These are phyloP conservation scores for Neodiprion virginianus DNA, from an alignment of 1,140 invertebrate species.

Conservation along the genomic window DNA sequence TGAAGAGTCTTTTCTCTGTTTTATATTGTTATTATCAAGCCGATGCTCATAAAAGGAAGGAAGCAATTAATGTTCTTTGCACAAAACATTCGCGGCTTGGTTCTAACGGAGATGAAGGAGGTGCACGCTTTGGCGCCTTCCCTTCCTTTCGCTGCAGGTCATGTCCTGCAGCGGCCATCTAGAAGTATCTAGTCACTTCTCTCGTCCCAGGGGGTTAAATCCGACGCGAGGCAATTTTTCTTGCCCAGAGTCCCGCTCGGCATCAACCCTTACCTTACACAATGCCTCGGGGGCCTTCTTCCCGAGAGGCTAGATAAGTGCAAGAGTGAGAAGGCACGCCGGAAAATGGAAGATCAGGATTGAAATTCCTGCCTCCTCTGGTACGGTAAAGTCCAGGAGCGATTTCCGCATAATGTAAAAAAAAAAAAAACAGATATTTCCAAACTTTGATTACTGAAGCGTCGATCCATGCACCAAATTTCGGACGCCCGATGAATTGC, in stretches of 20 bases:
- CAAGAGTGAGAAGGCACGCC: not conserved
- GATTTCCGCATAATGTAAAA: not conserved
- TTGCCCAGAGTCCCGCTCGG: not conserved
- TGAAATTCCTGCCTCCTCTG: not conserved
- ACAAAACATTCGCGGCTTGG: no score
- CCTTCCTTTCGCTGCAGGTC: not conserved
- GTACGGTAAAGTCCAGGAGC: not conserved
- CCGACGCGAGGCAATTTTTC: slow-evolving; percentile 4
- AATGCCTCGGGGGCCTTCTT: not conserved
- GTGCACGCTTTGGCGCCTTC: not conserved
- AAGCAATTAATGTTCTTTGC: no score
- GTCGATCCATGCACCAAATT: not conserved
- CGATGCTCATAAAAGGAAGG: no score
- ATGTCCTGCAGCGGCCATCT: not conserved
- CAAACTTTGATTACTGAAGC: not conserved
- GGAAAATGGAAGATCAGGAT: not conserved
- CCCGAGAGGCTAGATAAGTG: not conserved
- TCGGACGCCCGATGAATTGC: not conserved
- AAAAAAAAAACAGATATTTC: no score
- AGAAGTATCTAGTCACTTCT: slow-evolving; percentile 2
- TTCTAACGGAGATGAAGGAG: no score
- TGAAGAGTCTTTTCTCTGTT: no score
- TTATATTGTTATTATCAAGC: no score
- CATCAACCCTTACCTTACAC: not conserved
- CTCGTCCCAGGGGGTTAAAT: not conserved